Evolutionary conservation across 2,888 invertebrate genomes (phyloP).

Genomic region (Microdon myrmicae): DNA sequence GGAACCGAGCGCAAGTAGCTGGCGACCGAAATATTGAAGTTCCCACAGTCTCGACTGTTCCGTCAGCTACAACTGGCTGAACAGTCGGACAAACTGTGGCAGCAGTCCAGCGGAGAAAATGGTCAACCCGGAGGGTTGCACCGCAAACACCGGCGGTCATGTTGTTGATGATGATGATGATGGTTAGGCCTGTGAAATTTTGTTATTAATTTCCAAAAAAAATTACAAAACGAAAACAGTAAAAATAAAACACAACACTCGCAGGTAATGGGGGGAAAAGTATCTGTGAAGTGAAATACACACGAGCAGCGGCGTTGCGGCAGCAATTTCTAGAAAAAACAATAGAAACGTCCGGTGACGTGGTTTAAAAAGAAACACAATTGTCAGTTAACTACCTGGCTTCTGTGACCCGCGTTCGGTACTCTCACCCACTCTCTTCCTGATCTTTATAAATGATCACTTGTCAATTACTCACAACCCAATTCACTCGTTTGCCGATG

Average conservation of each 20-base stretch:
- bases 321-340: conserved; percentile 47
- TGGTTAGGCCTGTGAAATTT: conserved; percentile 46
- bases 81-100: conserved; percentile 36
- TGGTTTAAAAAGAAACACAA: conserved; percentile 40
- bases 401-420: conserved; percentile 50
- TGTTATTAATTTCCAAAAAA: conserved; percentile 46
- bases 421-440: too few relatives aligned
- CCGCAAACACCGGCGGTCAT: conserved; percentile 9
- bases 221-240: conserved; percentile 7
- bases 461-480: too few relatives aligned
- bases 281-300: conserved; percentile 39
- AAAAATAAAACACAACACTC: too few relatives aligned
- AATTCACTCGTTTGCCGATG: too few relatives aligned
- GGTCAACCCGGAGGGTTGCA: conserved; percentile 46
- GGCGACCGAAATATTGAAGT: conserved; percentile 28
- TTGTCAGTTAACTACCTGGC: conserved; percentile 50
- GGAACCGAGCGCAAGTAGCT: conserved; percentile 24
- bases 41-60: conserved; percentile 50
- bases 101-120: conserved; percentile 48
- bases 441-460: too few relatives aligned
- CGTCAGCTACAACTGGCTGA: too few relatives aligned
- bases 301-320: conserved; percentile 26
- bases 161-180: conserved; percentile 10
- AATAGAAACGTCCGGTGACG: conserved; percentile 45
- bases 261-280: too few relatives aligned